Conservation (phyloP, 2,113 vertebrate genomes). For the Neotoma lepida region DNA sequence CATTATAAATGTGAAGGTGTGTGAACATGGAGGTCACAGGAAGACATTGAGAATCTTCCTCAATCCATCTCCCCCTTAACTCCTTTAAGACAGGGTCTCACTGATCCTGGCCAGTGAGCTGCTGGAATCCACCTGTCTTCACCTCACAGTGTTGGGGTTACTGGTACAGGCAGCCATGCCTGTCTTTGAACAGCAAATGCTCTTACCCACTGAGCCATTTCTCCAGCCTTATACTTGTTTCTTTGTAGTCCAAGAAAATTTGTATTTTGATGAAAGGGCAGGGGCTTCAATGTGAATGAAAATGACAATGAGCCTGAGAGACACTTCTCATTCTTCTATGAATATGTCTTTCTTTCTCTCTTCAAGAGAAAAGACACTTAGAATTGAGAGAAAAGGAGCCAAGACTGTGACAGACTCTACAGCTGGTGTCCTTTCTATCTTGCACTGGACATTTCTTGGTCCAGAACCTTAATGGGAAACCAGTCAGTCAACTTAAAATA, state of each 20-base stretch:
- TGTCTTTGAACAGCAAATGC: neutral
- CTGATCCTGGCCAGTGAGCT: neutral
- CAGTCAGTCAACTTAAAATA: conserved; percentile 5
- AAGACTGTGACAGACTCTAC: neutral
- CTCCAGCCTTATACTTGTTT: neutral
- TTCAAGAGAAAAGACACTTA: conserved; percentile 46
- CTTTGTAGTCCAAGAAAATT: neutral
- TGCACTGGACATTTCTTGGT: neutral
- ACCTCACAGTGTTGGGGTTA: neutral
- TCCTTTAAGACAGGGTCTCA: neutral
- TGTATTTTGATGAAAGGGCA: conserved; percentile 1
- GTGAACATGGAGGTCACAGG: neutral
- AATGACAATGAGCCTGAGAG: conserved; percentile 38
- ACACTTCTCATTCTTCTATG: conserved; percentile 34
- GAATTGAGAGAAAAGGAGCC: conserved; percentile 13
- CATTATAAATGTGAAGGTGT: neutral
- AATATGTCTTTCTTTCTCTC: conserved; percentile 42
- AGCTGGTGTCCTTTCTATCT: neutral
- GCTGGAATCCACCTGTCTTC: neutral
- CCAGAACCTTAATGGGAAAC: conserved; percentile 32
- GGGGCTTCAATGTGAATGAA: conserved; percentile 9
- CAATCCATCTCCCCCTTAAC: neutral
- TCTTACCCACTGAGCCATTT: neutral
- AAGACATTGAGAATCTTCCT: neutral
- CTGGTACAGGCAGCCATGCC: neutral